Conservation (phyloP, 2,888 invertebrate species). For the Nasonia oneida region DNA sequence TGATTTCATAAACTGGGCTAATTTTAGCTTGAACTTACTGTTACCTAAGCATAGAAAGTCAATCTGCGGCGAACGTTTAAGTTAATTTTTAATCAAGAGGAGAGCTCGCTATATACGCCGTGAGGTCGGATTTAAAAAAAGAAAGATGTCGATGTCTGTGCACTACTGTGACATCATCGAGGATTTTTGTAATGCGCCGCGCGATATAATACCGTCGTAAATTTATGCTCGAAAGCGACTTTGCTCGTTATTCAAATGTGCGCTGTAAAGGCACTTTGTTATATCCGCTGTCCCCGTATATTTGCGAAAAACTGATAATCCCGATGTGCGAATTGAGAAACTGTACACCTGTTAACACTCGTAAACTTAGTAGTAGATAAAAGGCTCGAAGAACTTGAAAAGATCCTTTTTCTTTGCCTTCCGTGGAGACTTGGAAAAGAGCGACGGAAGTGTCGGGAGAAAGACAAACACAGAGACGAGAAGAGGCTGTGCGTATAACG, state of each 20-base stretch:
- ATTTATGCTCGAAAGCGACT: neutral
- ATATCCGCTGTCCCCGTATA: too few relatives aligned
- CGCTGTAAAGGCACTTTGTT: neutral
- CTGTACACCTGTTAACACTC: neutral
- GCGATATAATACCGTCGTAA: neutral
- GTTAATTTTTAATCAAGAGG: too few relatives aligned
- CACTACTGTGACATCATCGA: too few relatives aligned
- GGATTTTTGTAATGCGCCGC: neutral
- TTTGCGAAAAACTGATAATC: neutral
- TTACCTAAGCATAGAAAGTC: neutral
- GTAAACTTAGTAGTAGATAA: neutral
- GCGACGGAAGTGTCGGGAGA: neutral
- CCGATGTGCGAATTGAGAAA: neutral
- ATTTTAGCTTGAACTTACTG: neutral
- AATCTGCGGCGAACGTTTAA: neutral
- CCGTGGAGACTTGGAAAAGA: neutral
- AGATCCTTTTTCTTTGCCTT: too few relatives aligned
- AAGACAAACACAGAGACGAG: neutral
- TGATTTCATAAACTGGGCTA: neutral
- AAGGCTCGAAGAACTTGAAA: neutral
- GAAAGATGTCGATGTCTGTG: neutral
- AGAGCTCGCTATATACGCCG: too few relatives aligned
- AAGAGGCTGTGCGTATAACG: slow-evolving; percentile 13
- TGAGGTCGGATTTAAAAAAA: neutral
- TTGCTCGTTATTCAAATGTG: neutral